Evolutionary conservation across 2,888 invertebrate species (phyloP), one percentile per base, ranked within the genome.

Genomic region (Ptychoptera contaminata): DNA sequence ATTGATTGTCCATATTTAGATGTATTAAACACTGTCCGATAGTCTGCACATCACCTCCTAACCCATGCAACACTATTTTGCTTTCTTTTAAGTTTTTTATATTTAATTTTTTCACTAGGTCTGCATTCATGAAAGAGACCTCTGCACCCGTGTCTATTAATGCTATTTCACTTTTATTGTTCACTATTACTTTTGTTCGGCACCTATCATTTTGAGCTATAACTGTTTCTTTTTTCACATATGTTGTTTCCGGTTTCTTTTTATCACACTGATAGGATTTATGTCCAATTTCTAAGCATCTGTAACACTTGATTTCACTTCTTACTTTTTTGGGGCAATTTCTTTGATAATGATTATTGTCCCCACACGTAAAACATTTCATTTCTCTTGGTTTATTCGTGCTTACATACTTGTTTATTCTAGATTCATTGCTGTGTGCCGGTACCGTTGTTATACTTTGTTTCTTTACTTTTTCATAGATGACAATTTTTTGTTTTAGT

Each of bases 291-390:
- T 2, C 1, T n/a, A 14, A 14, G 12, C 40, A 40, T 3, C 14
- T 40, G 14, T n/a, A 40, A 40, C 40, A 14, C 14, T 31, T 40
- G 6, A 31, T 6, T 30, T 12, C 31, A n/a, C n/a, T n/a, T n/a
- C 48, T 9, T 50, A 50, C 14, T 38, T 41, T 35, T 45, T 42
- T 2, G 7, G 7, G 31, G 31, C 7, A 7, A 31, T 8, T 31
- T 31, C 31, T 7, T 31, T n/a, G n/a, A 31, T 8, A 31, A 31
- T 31, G 31, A 8, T 31, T 10, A 31, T 31, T 31, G 31, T 7
- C 7, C 8, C 31, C 31, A 31, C 31, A 31, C 7, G 7, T 31
- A 8, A 8, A 10, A 31, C 31, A 31, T 31, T 31, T 31, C 31
- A 10, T 8, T 31, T 8, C 10, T 31, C 31, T 31, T 8, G 7